Evolutionary conservation across 2,113 vertebrate genomes (phyloP), one percentile per base, ranked within the genome.

Genomic region (Triplophysa tibetana): DNA sequence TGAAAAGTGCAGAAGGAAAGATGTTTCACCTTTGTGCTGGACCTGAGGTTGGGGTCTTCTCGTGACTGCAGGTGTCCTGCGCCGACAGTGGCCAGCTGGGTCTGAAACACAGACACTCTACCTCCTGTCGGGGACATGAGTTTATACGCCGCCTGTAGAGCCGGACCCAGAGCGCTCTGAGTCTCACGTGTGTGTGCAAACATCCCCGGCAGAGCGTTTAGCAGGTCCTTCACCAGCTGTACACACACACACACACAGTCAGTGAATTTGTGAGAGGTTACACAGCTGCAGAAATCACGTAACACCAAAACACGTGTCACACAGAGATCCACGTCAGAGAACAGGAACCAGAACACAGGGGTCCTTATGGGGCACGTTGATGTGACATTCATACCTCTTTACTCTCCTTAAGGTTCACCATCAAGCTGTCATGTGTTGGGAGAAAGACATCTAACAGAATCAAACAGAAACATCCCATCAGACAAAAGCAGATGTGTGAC

Each of bases 21-120:
- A 21, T 5, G 12, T 24, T 43, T 8, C 8, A 97, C 98, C 96
- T 99, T 99, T 24, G 92, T 93, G 90, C 94, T 97, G 2, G 96
- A 96, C 79, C 97, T 95, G 87, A 96, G 96, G 90, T 97, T 98
- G 74, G 97, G 97, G 88, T 99, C 97, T 87, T 99, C 98, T 86
- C 97, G 91, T 5, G 96, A 97, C 82, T 96, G 95, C 86, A 99
- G 89, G 52, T 90, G 90, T 1, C 98, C 98, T 0, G 94, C 92
- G 0, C 98, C 98, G 82, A 98, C 81, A 19, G 95, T 96, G 0
- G 98, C 96, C 70, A 98, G 91, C 91, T 98, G 96, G 24, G 95
- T 97, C 88, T 98, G 97, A 88, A 98, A 98, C 56, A 99, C 95
- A 4, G 96, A 95, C 83, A 99, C 89, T 0, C 98, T 94, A 0